phyloP scores from a whole-genome alignment of 2,888 invertebrate species.

The Blastobasis adustella region DNA sequence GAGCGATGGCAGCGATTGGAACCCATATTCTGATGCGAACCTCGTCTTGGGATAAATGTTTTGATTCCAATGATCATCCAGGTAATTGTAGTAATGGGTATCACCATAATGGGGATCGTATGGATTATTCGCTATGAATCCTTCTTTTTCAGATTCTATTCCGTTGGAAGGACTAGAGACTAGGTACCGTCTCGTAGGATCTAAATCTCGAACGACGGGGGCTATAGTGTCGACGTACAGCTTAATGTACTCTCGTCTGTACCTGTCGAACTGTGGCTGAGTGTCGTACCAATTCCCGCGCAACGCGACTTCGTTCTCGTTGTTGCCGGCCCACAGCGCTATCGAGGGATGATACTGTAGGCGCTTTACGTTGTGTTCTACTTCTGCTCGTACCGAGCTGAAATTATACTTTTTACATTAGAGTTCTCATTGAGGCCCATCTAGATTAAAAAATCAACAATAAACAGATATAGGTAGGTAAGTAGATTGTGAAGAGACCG shows the following conservation, averaged over 20 bases:
- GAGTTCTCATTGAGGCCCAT: too few species aligned
- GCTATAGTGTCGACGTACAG: constrained; percentile 88
- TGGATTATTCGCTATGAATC: constrained; percentile 86
- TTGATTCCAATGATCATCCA: constrained; percentile 86
- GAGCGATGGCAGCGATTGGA: constrained; percentile 90
- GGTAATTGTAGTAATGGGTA: constrained; percentile 93
- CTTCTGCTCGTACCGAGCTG: constrained; percentile 83
- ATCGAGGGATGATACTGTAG: constrained; percentile 92
- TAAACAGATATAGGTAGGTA: too few species aligned
- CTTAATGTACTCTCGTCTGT: constrained; percentile 84
- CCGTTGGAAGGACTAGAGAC: constrained; percentile 96
- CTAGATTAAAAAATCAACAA: too few species aligned
- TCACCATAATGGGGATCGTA: constrained; percentile 89
- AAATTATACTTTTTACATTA: constrained; percentile 18
- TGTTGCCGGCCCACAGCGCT: constrained; percentile 95
- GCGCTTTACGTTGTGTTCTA: constrained; percentile 86
- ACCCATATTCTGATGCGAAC: constrained; percentile 97
- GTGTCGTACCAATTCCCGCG: constrained; percentile 87
- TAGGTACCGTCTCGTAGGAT: constrained; percentile 80
- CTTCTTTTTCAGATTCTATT: constrained; percentile 79
- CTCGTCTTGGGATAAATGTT: constrained; percentile 86
- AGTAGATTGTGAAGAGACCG: too few species aligned
- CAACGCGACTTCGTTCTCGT: constrained; percentile 96
- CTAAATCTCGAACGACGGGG: constrained; percentile 76
- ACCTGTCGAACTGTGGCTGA: constrained; percentile 58